Evolutionary conservation across 2,113 vertebrate genomes (phyloP).

Genomic region (Malurus alboscapulatus): DNA sequence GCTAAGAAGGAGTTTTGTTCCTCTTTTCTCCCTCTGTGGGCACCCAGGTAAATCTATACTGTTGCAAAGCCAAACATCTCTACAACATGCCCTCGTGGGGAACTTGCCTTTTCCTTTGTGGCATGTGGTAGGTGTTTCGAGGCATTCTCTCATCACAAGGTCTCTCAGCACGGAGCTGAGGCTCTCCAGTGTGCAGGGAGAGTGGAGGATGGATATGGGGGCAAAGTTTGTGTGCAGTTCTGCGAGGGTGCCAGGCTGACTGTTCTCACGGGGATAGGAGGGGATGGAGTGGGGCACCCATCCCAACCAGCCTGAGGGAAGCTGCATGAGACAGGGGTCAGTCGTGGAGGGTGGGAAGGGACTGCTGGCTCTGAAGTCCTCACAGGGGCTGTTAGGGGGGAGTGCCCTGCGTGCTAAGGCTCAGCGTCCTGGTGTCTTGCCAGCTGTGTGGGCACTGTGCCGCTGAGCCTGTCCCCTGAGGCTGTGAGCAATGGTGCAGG

Average conservation of each 20-base stretch:
- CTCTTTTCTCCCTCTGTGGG: neutral
- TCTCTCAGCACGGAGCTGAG: neutral
- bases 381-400: neutral
- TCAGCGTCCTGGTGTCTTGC: neutral
- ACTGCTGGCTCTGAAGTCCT: neutral
- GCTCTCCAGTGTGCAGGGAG: neutral
- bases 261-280: neutral
- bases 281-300: rapidly evolving
- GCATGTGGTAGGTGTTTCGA: rapidly evolving
- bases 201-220: neutral
- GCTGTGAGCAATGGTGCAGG: neutral
- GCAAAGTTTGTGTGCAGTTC: neutral
- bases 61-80: neutral
- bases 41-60: neutral
- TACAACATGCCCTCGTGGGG: neutral
- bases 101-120: neutral
- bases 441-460: neutral
- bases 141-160: rapidly evolving
- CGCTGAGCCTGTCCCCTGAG: neutral
- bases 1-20: neutral
- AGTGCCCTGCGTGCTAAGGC: rapidly evolving
- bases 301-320: neutral
- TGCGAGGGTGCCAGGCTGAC: neutral
- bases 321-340: neutral
- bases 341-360: neutral